Conservation (phyloP, 2,888 invertebrate species). For the Congeria kusceri region DNA sequence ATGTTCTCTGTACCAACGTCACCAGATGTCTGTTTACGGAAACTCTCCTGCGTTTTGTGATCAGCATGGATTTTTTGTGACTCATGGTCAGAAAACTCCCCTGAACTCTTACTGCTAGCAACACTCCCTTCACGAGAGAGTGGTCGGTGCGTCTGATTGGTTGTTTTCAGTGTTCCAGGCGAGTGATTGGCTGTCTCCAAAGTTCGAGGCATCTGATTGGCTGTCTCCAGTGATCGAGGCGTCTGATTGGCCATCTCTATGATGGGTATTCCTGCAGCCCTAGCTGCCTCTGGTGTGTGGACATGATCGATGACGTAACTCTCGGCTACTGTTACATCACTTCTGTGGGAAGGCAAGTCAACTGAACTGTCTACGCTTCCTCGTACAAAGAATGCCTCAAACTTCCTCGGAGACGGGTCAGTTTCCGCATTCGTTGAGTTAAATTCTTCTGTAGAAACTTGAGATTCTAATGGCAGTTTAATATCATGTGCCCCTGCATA, state of each 20-base stretch:
- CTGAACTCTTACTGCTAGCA: constrained; percentile 79
- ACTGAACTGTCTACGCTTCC: constrained; percentile 53
- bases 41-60: constrained; percentile 76
- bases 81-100: constrained; percentile 83
- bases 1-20: constrained; percentile 21
- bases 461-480: constrained; percentile 6
- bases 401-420: constrained; percentile 33
- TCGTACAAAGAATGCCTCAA: constrained; percentile 59
- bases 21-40: constrained; percentile 31
- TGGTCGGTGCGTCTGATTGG: constrained; percentile 19
- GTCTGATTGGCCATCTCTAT: constrained; percentile 58
- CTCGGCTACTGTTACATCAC: constrained; percentile 55
- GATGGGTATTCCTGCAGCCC: constrained; percentile 82
- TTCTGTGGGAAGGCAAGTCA: constrained; percentile 34
- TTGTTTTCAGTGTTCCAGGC: constrained; percentile 17
- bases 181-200: constrained; percentile 50
- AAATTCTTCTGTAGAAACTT: constrained; percentile 4
- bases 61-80: constrained; percentile 82
- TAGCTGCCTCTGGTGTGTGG: constrained; percentile 76
- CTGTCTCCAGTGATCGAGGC: constrained; percentile 48
- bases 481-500: constrained; percentile 50
- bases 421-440: not conserved
- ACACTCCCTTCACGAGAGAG: constrained; percentile 77
- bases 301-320: constrained; percentile 79
- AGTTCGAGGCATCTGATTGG: constrained; percentile 3